Evolutionary conservation across 2,113 vertebrate species (phyloP).

Genomic region (Corvus cornix): DNA sequence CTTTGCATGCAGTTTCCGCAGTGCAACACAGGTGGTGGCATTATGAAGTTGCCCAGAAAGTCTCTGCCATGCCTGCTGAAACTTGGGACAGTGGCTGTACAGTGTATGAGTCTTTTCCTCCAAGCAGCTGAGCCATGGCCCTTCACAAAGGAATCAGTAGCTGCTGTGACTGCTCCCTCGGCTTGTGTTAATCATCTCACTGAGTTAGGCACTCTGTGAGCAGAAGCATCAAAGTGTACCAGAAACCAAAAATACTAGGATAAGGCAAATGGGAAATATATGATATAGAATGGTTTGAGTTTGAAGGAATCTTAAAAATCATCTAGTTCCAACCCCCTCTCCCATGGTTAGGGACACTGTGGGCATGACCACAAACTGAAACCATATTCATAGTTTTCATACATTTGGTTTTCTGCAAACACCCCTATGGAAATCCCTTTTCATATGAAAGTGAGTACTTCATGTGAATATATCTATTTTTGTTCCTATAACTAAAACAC

Average conservation of each 20-base stretch:
- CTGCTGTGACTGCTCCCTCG: neutral
- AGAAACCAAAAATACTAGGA: neutral
- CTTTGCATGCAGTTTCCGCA: neutral
- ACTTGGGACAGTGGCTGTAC: fast-evolving
- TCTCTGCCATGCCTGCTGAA: neutral
- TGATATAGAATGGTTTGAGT: neutral
- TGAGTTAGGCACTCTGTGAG: neutral
- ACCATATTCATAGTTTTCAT: fast-evolving
- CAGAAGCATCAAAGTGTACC: neutral
- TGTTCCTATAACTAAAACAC: neutral
- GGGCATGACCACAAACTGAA: neutral
- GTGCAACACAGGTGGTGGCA: neutral
- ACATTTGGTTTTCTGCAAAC: neutral
- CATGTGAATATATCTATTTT: neutral
- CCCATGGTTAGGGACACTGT: too few species aligned
- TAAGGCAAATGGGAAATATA: neutral
- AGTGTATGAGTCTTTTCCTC: neutral
- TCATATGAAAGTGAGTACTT: neutral
- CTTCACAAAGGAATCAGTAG: neutral
- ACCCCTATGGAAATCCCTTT: neutral
- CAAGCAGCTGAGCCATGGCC: neutral
- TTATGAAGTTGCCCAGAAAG: neutral
- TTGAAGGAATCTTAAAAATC: neutral
- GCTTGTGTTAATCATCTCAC: neutral
- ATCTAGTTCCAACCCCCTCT: neutral